Base-by-base conservation (phyloP, 2,113 vertebrate species). In the Zapus hudsonius region DNA sequence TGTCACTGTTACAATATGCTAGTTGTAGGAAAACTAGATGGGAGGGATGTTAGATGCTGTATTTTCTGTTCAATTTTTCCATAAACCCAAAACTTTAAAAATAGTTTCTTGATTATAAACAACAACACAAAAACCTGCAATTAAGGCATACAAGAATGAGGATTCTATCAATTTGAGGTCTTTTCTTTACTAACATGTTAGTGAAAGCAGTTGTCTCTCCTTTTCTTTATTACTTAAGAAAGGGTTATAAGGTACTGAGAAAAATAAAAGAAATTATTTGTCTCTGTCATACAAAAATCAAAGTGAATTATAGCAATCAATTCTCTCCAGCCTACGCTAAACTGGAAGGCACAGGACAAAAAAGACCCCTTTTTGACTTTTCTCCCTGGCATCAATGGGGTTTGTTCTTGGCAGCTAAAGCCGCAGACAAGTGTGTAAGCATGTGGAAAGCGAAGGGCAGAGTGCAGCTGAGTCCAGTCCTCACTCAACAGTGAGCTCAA, bases 361-460 rank as follows among this genome's bases (percentile, higher is more conserved):
- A 92, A 93, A 90, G 91, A 81, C 78, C 83, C 79, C 87, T 91
- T 91, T 92, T 63, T 93, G 95, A 96, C 84, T 96, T 94, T 95
- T 95, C 91, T 96, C 87, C 82, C 29, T 93, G 87, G 92, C 74
- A 94, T 93, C 40, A 72, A 74, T 93, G 80, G 81, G 91, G 92
- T 95, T 31, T 93, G 91, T 94, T 96, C 95, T 93, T 94, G 92
- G 96, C 97, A 93, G 73, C 90, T 74, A 91, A 82, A 92, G 86
- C 73, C 91, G 29, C 86, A 96, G 94, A 92, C 86, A 83, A 89
- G 87, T 92, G 91, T 95, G 87, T 72, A 86, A 94, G 83, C 87
- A 94, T 96, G 93, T 82, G 95, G 94, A 94, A 94, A 92, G 89
- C 89, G 92, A 96, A 95, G 95, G 95, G 94, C 95, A 91, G 91